Percentiles rank a stretch among this genome's conserved stretches.
phyloP scores from a whole-genome alignment of 2,888 invertebrate species.

The Hoplodrina blanda region DNA sequence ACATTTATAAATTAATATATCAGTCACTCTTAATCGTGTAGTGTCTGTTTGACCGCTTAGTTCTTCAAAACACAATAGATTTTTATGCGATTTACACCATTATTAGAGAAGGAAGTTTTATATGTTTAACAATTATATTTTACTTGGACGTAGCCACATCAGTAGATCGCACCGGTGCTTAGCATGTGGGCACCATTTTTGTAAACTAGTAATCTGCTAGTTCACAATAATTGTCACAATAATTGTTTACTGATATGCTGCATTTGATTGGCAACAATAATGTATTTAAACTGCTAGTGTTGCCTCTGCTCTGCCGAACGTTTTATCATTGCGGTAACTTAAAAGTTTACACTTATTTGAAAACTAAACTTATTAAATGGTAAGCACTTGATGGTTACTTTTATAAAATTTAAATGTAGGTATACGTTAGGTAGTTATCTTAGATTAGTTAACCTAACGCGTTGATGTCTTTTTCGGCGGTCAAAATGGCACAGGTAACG shows the following conservation, averaged over 20 bases:
- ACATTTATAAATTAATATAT: not conserved
- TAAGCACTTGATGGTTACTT: not conserved
- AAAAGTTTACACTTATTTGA: slow-evolving; percentile 3
- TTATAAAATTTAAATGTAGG: no score
- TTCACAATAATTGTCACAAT: no score
- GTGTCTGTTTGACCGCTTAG: not conserved
- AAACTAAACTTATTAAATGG: not conserved
- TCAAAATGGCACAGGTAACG: slow-evolving; percentile 19
- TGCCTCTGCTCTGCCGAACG: not conserved
- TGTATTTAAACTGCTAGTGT: not conserved
- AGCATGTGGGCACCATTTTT: no score
- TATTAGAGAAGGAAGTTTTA: no score
- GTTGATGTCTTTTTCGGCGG: slow-evolving; percentile 74
- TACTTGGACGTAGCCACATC: no score
- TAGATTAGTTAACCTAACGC: slow-evolving; percentile 52
- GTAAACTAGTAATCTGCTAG: no score
- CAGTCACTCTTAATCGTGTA: not conserved
- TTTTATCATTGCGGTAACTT: not conserved
- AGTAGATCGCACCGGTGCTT: no score
- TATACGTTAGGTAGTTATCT: slow-evolving; percentile 1
- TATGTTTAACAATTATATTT: no score
- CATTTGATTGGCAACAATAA: slow-evolving; percentile 1
- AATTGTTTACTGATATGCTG: not conserved
- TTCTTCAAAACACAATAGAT: not conserved
- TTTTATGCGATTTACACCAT: not conserved